Percentiles rank a stretch among this genome's conserved stretches.
Evolutionary conservation across 2,113 vertebrate genomes (phyloP).

Genomic region (Rhea americana): DNA sequence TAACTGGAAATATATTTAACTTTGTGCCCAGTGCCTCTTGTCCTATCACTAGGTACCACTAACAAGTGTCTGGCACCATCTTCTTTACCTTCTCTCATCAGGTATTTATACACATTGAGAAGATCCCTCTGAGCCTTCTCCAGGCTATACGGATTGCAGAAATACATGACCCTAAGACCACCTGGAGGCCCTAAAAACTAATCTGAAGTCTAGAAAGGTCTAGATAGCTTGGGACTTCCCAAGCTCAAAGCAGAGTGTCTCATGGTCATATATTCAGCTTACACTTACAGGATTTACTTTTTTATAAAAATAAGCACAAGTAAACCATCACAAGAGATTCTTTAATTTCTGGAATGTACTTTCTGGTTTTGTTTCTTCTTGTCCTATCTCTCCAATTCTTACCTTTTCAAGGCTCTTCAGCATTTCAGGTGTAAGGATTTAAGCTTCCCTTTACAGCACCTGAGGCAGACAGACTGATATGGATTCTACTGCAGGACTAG

Average conservation of each 20-base stretch:
- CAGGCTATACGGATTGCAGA: not conserved
- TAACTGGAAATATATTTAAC: not conserved
- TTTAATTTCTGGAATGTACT: not conserved
- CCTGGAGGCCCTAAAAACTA: not conserved
- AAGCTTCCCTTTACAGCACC: not conserved
- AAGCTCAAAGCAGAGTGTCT: not conserved
- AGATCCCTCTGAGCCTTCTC: not conserved
- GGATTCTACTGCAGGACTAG: not conserved
- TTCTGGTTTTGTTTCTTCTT: not conserved
- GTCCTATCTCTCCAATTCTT: rapidly evolving
- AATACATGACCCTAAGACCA: not conserved
- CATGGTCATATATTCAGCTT: not conserved
- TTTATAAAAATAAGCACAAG: not conserved
- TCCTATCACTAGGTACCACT: not conserved
- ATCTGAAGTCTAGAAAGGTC: not conserved
- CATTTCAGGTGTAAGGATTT: not conserved
- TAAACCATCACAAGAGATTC: not conserved
- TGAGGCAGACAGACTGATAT: not conserved
- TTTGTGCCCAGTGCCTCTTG: not conserved
- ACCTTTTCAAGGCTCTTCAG: not conserved
- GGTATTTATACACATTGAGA: not conserved
- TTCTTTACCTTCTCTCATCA: not conserved
- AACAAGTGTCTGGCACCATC: not conserved
- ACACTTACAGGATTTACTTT: not conserved
- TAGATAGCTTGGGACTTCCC: not conserved